phyloP scores from a whole-genome alignment of 1,140 invertebrate genomes.

The Drosophila obscura region DNA sequence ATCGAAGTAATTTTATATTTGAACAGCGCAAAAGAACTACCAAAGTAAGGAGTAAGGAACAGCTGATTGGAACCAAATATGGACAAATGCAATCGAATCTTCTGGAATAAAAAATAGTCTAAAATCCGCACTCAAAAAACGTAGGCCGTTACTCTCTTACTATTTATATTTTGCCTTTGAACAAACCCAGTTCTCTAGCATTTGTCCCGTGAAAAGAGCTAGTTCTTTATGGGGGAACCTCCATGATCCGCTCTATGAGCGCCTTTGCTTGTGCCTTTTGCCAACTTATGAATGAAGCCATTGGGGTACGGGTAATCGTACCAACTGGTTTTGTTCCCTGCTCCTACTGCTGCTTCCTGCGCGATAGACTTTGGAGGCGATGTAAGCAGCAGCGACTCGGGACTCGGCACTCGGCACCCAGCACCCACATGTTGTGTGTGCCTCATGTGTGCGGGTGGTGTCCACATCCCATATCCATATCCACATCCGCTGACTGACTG shows the following conservation, averaged over 20 bases:
- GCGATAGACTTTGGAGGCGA: slow-evolving; percentile 25
- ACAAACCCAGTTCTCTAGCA: no score
- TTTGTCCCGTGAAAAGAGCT: not conserved
- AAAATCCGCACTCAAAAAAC: no score
- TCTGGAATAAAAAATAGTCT: no score
- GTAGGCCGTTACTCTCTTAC: no score
- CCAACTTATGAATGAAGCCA: slow-evolving; percentile 66
- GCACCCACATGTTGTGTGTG: slow-evolving; percentile 60
- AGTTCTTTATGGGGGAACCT: slow-evolving; percentile 7
- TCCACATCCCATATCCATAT: slow-evolving; percentile 30
- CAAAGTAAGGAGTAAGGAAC: no score
- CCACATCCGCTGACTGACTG: slow-evolving; percentile 57
- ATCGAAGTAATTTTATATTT: no score
- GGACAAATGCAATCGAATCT: no score
- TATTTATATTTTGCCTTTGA: no score
- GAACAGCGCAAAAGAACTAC: no score
- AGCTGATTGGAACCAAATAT: no score
- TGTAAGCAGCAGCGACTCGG: slow-evolving; percentile 19
- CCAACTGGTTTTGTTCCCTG: slow-evolving; percentile 54
- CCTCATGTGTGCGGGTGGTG: slow-evolving; percentile 44
- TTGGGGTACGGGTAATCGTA: not conserved
- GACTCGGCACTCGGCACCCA: slow-evolving; percentile 22
- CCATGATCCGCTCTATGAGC: slow-evolving; percentile 4
- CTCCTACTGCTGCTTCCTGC: slow-evolving; percentile 35
- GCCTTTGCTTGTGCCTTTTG: slow-evolving; percentile 8